These are phyloP conservation scores for Thinocorus orbignyianus DNA, from an alignment of 2,113 vertebrate genomes.

Conservation along the genomic window DNA sequence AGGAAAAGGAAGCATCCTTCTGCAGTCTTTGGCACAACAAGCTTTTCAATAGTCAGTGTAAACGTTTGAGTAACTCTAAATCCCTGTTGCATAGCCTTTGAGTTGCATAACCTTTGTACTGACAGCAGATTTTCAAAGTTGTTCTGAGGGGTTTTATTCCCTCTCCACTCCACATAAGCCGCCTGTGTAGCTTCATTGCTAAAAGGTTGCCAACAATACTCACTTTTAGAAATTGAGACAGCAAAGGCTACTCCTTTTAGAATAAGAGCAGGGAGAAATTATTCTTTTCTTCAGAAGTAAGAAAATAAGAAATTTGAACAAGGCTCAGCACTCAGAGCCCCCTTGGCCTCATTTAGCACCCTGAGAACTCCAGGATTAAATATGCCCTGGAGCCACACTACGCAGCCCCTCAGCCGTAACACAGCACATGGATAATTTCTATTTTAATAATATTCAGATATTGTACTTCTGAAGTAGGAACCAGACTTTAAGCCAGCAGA, in stretches of 20 bases:
- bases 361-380: not conserved
- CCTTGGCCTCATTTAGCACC: not conserved
- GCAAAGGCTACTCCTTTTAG: not conserved
- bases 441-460: fast-evolving
- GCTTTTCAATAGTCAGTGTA: not conserved
- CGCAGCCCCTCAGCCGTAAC: not conserved
- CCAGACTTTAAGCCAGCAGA: not conserved
- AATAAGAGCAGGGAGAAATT: not conserved
- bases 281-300: not conserved
- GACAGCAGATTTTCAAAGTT: not conserved
- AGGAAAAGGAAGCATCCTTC: not conserved
- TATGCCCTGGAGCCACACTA: not conserved
- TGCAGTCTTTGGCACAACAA: not conserved
- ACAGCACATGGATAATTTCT: not conserved
- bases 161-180: not conserved
- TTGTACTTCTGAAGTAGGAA: fast-evolving
- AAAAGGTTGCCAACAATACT: not conserved
- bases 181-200: not conserved
- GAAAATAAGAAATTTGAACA: not conserved
- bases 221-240: not conserved
- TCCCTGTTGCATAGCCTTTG: not conserved
- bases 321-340: not conserved
- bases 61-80: not conserved
- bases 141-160: not conserved
- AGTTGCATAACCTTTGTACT: not conserved